Evolutionary conservation across 2,888 invertebrate species (phyloP).

Genomic region (Exocentrus adspersus): DNA sequence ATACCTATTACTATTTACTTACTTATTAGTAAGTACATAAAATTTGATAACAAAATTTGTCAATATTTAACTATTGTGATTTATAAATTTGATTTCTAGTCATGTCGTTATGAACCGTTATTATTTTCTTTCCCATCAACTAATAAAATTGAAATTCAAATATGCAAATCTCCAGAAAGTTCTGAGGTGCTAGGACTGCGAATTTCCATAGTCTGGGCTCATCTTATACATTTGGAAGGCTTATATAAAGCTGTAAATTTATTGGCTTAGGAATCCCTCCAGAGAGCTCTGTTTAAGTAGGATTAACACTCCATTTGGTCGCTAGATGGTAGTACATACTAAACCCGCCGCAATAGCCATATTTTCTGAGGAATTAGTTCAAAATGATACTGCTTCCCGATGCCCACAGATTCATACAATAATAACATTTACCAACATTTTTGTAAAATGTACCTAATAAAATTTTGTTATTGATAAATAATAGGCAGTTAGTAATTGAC

Average conservation of each 20-base stretch:
- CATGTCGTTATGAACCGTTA: too few species aligned
- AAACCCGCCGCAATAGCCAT: conserved; percentile 33
- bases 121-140: conserved; percentile 30
- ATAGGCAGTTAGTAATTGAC: background rate
- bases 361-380: conserved; percentile 30
- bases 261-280: conserved; percentile 68
- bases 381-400: conserved; percentile 18
- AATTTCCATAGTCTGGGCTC: conserved; percentile 58
- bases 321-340: conserved; percentile 46
- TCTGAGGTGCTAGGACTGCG: conserved; percentile 55
- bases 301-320: conserved; percentile 69
- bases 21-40: too few species aligned
- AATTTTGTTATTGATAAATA: background rate
- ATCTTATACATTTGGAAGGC: conserved; percentile 63
- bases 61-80: too few species aligned
- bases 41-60: too few species aligned
- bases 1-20: too few species aligned
- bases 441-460: background rate
- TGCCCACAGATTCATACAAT: too few species aligned
- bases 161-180: conserved; percentile 59
- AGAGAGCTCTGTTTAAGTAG: conserved; percentile 64
- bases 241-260: conserved; percentile 71
- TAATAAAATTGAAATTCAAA: conserved; percentile 59
- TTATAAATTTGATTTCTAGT: background rate
- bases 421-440: background rate